Evolutionary conservation across 2,888 invertebrate species (phyloP).

Genomic region (Listrodromus nycthemerus): DNA sequence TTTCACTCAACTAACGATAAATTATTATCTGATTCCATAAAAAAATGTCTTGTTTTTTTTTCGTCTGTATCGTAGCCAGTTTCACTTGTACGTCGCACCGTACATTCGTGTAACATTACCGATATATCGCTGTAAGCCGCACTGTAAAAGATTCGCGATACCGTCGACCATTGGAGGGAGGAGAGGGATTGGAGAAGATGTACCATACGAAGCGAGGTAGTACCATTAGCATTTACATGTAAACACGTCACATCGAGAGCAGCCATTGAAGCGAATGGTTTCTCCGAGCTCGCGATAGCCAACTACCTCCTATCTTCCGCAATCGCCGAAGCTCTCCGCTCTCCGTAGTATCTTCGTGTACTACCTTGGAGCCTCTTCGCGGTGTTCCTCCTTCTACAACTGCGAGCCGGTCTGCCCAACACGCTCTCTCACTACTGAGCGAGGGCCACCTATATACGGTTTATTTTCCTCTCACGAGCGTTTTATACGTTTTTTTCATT

Average conservation of each 20-base stretch:
- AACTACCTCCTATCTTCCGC: conserved; percentile 53
- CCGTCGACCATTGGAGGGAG: neutral
- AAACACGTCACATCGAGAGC: conserved; percentile 50
- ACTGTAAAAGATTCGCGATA: conserved; percentile 7
- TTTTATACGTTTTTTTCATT: conserved; percentile 14
- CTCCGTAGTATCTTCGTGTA: conserved; percentile 21
- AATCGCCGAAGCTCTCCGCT: conserved; percentile 29
- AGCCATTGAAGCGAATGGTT: conserved; percentile 58
- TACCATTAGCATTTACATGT: conserved; percentile 57
- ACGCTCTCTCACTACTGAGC: conserved; percentile 28
- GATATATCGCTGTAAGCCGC: neutral
- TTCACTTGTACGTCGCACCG: conserved; percentile 5
- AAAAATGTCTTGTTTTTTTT: neutral
- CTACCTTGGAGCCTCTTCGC: conserved; percentile 35
- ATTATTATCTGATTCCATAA: neutral
- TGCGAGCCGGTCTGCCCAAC: conserved; percentile 30
- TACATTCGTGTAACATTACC: neutral
- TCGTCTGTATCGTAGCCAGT: neutral
- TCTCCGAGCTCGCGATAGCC: conserved; percentile 43
- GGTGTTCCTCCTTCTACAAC: conserved; percentile 16
- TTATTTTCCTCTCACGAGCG: conserved; percentile 49
- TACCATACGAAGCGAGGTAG: neutral
- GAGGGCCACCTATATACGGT: conserved; percentile 19
- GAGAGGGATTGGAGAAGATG: neutral
- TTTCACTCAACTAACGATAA: neutral